A percentile compares a stretch with the other conserved stretches of the same genome.
Evolutionary conservation across 2,888 invertebrate species (phyloP).

Genomic region (Eubasilissa splendida): DNA sequence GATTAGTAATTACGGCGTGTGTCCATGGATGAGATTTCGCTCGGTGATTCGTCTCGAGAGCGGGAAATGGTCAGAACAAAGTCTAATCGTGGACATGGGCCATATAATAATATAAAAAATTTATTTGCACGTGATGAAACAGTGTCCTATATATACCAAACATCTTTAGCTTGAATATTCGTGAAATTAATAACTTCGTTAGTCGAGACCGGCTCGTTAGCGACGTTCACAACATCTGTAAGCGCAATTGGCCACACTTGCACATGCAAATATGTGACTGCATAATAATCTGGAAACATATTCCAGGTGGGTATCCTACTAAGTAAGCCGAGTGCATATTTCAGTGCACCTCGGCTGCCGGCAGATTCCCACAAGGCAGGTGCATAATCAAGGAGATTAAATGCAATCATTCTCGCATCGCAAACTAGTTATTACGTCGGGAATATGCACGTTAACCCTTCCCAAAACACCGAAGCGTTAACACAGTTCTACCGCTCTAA

Average conservation of each 20-base stretch:
- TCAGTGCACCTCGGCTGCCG: not conserved
- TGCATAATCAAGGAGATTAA: not conserved
- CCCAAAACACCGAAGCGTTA: no score
- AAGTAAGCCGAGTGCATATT: not conserved
- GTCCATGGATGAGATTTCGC: no score
- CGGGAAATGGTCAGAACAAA: not conserved
- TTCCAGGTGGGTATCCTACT: not conserved
- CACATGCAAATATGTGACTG: not conserved
- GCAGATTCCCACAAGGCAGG: not conserved
- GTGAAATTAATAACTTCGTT: not conserved
- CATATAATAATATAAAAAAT: no score
- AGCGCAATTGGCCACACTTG: not conserved
- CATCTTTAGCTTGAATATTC: not conserved
- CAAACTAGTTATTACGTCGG: not conserved
- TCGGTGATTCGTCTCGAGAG: no score
- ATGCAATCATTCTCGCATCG: not conserved
- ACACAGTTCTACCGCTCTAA: no score
- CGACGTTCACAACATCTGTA: constrained; percentile 3
- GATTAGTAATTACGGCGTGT: no score
- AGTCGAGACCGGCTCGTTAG: no score
- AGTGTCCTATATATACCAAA: no score
- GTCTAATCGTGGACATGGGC: no score
- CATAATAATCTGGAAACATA: not conserved
- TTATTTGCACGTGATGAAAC: no score
- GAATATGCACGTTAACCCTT: not conserved